Conservation (phyloP, 1,140 invertebrate genomes). For the Acromyrmex charruanus region DNA sequence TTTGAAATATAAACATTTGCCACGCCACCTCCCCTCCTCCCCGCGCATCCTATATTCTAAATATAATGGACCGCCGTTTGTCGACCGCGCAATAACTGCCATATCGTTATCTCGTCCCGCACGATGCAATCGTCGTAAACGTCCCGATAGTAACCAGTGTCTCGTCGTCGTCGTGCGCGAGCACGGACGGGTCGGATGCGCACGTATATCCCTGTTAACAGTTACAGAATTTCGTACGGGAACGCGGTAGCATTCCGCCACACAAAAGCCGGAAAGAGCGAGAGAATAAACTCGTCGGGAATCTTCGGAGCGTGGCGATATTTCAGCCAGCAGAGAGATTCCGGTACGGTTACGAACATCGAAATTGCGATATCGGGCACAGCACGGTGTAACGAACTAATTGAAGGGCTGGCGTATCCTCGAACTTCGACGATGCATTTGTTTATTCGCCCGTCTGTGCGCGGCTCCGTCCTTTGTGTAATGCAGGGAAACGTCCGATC, state of each 20-base stretch:
- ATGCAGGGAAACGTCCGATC: slow-evolving; percentile 15
- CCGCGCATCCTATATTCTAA: slow-evolving; percentile 21
- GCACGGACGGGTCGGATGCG: background rate
- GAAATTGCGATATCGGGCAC: slow-evolving; percentile 55
- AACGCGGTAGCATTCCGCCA: slow-evolving; percentile 29
- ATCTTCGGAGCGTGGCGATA: slow-evolving; percentile 52
- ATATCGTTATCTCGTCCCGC: slow-evolving; percentile 4
- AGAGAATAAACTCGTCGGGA: slow-evolving; percentile 40
- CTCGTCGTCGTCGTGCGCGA: background rate
- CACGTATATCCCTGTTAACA: slow-evolving; percentile 39
- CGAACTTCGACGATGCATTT: slow-evolving; percentile 45
- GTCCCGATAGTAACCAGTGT: background rate
- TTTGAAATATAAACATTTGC: slow-evolving; percentile 55
- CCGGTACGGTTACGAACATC: slow-evolving; percentile 4
- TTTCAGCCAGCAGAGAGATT: slow-evolving; percentile 34
- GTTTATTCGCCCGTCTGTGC: slow-evolving; percentile 23
- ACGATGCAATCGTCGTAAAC: slow-evolving; percentile 44
- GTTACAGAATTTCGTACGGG: slow-evolving; percentile 42
- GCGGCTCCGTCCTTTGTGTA: background rate
- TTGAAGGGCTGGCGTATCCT: slow-evolving; percentile 34
- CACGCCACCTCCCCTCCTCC: no score
- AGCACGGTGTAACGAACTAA: slow-evolving; percentile 34
- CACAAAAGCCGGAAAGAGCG: slow-evolving; percentile 43
- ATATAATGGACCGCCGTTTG: slow-evolving; percentile 25
- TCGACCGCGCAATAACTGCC: slow-evolving; percentile 26